phyloP scores from a whole-genome alignment of 2,797 vertebrate genomes.

The Columba guinea region DNA sequence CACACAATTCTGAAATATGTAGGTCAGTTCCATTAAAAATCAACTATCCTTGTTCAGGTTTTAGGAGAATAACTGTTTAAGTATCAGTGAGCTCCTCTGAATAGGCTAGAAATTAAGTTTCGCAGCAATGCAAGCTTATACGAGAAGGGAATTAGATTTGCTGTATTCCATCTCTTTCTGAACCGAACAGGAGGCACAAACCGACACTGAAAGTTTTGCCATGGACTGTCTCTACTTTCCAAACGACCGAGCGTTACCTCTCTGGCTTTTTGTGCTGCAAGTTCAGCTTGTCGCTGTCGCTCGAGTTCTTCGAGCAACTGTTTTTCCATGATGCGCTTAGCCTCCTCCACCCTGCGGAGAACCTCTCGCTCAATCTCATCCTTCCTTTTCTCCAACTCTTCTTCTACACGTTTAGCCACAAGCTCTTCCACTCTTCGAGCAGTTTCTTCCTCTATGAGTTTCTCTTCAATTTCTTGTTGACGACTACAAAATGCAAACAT shows the following conservation, averaged over 20 bases:
- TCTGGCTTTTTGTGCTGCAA: slow-evolving; percentile 97
- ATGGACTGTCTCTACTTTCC: slow-evolving; percentile 91
- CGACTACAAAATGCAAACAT: slow-evolving; percentile 77
- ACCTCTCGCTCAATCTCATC: slow-evolving; percentile 98
- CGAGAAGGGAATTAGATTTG: slow-evolving; percentile 81
- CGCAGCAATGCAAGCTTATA: slow-evolving; percentile 79
- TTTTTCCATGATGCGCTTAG: slow-evolving; percentile 99
- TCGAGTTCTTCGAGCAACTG: slow-evolving; percentile 99
- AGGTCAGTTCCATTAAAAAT: slow-evolving; percentile 80
- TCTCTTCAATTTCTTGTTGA: slow-evolving; percentile 99
- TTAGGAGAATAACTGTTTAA: slow-evolving; percentile 79
- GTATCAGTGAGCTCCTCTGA: slow-evolving; percentile 80
- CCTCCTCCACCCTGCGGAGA: slow-evolving; percentile 96
- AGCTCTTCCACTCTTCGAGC: slow-evolving; percentile 97
- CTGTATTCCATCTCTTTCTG: slow-evolving; percentile 83
- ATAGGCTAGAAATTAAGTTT: slow-evolving; percentile 81
- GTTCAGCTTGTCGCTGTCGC: slow-evolving; percentile 96
- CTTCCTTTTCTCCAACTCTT: slow-evolving; percentile 97
- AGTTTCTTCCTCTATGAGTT: slow-evolving; percentile 98
- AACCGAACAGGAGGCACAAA: slow-evolving; percentile 81
- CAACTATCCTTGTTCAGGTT: slow-evolving; percentile 80
- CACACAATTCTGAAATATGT: slow-evolving; percentile 82
- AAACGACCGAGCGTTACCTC: slow-evolving; percentile 99
- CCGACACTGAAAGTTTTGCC: slow-evolving; percentile 87
- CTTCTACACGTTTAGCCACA: slow-evolving; percentile 96